Evolutionary conservation across 1,140 invertebrate species (phyloP).

Genomic region (Bactericera cockerelli): DNA sequence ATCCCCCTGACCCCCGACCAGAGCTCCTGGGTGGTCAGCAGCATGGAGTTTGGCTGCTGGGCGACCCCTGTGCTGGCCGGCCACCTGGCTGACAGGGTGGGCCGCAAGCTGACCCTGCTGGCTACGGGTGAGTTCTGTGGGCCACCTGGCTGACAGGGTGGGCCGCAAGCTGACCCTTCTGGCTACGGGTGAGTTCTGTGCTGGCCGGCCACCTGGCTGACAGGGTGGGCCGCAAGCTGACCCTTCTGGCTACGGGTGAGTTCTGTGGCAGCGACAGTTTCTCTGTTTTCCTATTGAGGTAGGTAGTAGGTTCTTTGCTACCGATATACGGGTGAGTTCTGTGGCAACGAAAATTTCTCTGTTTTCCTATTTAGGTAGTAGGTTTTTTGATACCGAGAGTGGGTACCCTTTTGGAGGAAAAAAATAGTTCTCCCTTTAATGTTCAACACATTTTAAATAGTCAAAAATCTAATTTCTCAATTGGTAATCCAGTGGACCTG

Average conservation of each 20-base stretch:
- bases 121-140: neutral
- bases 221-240: neutral
- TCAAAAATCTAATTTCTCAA: too few relatives aligned
- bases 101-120: neutral
- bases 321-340: too few relatives aligned
- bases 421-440: too few relatives aligned
- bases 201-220: neutral
- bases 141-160: neutral
- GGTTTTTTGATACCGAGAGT: too few relatives aligned
- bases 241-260: neutral
- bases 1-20: slow-evolving; percentile 38
- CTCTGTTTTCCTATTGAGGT: too few relatives aligned
- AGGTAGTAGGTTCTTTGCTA: too few relatives aligned
- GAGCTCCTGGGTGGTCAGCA: slow-evolving; percentile 44
- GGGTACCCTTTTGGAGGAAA: too few relatives aligned
- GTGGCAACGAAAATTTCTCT: too few relatives aligned
- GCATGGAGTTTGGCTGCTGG: slow-evolving; percentile 34
- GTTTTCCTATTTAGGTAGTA: too few relatives aligned
- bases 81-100: neutral
- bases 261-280: too few relatives aligned
- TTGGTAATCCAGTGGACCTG: too few relatives aligned
- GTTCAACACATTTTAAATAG: too few relatives aligned
- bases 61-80: slow-evolving; percentile 3
- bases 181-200: neutral
- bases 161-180: neutral